Conservation (phyloP, 35 echinoderm and acorn worm species). For the Holothuria glaberrima region DNA sequence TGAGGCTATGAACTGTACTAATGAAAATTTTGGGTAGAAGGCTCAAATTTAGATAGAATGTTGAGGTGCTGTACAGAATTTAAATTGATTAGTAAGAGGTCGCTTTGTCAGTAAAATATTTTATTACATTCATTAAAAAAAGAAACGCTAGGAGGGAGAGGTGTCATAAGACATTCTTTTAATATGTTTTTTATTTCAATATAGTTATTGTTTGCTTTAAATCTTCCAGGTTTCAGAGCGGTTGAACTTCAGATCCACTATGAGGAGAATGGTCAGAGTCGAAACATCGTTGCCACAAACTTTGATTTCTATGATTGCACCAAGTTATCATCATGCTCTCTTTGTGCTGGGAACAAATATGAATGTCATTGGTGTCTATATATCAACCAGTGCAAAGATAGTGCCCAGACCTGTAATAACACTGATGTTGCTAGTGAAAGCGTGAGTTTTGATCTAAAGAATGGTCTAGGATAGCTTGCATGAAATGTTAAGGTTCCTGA, state of each 20-base stretch:
- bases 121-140: no score
- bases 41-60: no score
- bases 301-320: slow-evolving; percentile 40
- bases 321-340: slow-evolving; percentile 2
- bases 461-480: no score
- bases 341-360: slow-evolving; percentile 44
- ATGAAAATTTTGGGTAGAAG: no score
- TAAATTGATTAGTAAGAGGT: no score
- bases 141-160: no score
- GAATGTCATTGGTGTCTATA: slow-evolving; percentile 30
- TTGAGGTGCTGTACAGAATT: no score
- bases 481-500: no score
- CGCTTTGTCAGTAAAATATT: no score
- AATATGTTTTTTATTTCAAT: neutral
- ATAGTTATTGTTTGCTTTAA: neutral
- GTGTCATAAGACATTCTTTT: no score
- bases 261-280: neutral
- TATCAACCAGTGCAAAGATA: slow-evolving; percentile 23
- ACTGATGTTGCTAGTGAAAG: neutral
- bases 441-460: neutral
- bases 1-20: no score
- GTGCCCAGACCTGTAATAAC: neutral
- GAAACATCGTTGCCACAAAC: neutral
- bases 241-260: slow-evolving; percentile 6
- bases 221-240: slow-evolving; percentile 13